Base-by-base conservation (phyloP, 2,888 invertebrate species). In the Diachrysia chrysitis region DNA sequence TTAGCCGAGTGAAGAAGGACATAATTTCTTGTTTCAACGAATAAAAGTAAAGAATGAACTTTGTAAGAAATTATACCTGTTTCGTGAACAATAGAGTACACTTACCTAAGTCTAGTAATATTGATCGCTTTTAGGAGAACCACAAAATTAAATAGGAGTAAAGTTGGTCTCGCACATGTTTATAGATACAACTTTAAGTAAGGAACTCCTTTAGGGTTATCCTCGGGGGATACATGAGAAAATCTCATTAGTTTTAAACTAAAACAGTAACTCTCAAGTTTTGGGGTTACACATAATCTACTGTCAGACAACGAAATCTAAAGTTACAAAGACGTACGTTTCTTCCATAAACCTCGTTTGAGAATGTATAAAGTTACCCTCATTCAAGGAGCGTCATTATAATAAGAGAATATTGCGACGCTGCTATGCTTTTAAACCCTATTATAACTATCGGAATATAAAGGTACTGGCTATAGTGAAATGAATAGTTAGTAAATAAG, bases 171-270 rank as follows among this genome's bases (percentile, higher is more conserved):
- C 23, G 53, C n/a, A 66, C n/a, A 51, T 10, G 53, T 59, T 64
- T 55, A 51, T 9, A 67, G 35, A 54, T 68, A 58, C 72, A 29
- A 69, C 25, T 35, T 60, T 53, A 66, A 42, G 23, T 29, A 55
- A 29, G 23, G 17, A 71, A 66, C 61, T 67, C 56, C 17, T 14
- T 53, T 29, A 6, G 32, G 46, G 32, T 46, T 25, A 55, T 23
- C 61, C 73, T 63, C 32, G 29, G 68, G 56, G 80, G 69, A 81
- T 80, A 73, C 72, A 66, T 78, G 68, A 72, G 80, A 76, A 80
- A 84, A 83, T 83, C 85, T 85, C 79, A 85, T 86, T 85, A 85
- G 79, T 69, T 70, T 66, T 64, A 64, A 79, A 82, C 79, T 83
- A 63, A 83, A 84, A 79, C 75, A 73, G 58, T 57, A 79, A 69